These are phyloP conservation scores for Actinia equina DNA, from an alignment of 64 coral and sea anemone genomes.

Conservation along the genomic window DNA sequence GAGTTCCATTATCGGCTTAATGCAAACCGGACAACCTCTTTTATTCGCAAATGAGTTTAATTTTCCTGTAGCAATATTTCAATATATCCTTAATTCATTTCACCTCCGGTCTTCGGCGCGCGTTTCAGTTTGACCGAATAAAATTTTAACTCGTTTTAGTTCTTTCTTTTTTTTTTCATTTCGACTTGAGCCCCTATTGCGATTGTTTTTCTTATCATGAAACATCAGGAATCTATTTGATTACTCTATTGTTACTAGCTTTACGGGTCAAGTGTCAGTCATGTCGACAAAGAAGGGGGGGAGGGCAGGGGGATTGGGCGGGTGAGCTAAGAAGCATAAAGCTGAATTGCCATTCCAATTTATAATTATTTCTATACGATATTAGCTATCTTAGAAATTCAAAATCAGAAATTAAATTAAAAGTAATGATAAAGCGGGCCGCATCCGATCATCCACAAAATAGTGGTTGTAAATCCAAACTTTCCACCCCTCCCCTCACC, in stretches of 20 bases:
- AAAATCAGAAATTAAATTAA: no score
- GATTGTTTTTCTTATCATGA: background rate
- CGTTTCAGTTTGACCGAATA: background rate
- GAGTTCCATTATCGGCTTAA: background rate
- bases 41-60: background rate
- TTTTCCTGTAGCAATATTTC: background rate
- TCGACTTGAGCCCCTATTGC: background rate
- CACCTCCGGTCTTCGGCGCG: no score
- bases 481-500: no score
- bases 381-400: no score
- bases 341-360: no score
- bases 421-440: no score
- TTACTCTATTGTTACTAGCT: background rate
- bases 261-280: background rate
- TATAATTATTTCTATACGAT: no score
- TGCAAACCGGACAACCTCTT: background rate
- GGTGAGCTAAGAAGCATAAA: background rate
- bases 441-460: no score
- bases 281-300: background rate
- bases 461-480: no score
- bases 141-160: background rate
- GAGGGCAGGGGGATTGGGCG: no score
- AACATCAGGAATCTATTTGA: background rate
- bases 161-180: no score
- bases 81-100: background rate